A percentile compares a stretch with the other conserved stretches of the same genome.
These are phyloP conservation scores for Origma solitaria DNA, from an alignment of 2,113 vertebrate species.

Conservation along the genomic window DNA sequence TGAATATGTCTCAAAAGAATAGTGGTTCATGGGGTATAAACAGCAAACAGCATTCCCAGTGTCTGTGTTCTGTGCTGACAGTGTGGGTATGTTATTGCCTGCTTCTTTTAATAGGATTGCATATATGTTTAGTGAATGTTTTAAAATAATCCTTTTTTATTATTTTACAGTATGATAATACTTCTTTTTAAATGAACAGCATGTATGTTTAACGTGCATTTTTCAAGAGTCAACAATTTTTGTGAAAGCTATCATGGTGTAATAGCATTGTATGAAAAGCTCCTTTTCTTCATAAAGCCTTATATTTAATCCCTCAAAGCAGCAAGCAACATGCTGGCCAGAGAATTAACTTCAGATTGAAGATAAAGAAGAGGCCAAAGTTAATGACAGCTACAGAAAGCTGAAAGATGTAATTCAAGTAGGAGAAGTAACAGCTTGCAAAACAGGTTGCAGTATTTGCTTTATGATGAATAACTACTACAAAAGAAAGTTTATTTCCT, in stretches of 20 bases:
- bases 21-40: neutral
- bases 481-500: constrained; percentile 37
- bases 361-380: constrained; percentile 72
- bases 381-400: constrained; percentile 73
- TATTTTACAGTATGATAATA: constrained; percentile 58
- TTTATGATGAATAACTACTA: neutral
- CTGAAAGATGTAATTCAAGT: constrained; percentile 61
- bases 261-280: constrained; percentile 79
- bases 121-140: constrained; percentile 6
- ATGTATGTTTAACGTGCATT: constrained; percentile 56
- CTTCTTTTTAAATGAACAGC: constrained; percentile 73
- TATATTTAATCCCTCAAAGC: constrained; percentile 77
- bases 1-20: neutral
- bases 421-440: constrained; percentile 48
- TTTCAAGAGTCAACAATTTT: constrained; percentile 72
- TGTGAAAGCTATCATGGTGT: constrained; percentile 76
- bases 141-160: constrained; percentile 60
- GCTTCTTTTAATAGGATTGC: constrained; percentile 27
- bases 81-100: neutral
- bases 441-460: constrained; percentile 35
- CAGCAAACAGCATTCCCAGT: neutral
- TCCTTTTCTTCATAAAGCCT: constrained; percentile 81
- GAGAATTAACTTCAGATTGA: constrained; percentile 82
- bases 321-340: constrained; percentile 69
- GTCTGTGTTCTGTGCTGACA: neutral